A percentile compares a stretch with the other conserved stretches of the same genome.
Evolutionary conservation across 2,888 invertebrate genomes (phyloP).

Genomic region (Ptycholaimellus sp.): DNA sequence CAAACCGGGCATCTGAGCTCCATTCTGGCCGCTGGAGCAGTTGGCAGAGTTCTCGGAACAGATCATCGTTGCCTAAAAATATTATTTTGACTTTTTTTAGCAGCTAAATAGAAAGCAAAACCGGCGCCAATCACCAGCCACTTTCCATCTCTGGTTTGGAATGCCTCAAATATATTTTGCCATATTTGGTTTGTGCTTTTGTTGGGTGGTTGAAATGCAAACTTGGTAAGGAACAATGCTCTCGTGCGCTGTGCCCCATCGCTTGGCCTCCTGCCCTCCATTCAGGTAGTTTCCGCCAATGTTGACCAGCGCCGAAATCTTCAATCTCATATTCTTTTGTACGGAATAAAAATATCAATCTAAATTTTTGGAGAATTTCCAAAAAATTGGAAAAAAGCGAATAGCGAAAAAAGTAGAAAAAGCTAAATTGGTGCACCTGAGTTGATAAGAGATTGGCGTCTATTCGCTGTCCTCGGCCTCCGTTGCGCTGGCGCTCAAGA

Average conservation of each 20-base stretch:
- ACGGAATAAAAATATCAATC: too few relatives aligned
- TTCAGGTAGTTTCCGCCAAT: conserved; percentile 71
- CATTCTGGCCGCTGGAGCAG: conserved; percentile 40
- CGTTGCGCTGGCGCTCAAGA: conserved; percentile 46
- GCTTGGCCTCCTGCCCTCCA: conserved; percentile 46
- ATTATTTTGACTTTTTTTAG: too few relatives aligned
- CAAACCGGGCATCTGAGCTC: conserved; percentile 40
- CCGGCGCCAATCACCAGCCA: conserved; percentile 63
- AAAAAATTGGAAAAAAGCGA: not conserved
- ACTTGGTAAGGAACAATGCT: conserved; percentile 87
- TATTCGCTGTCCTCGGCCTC: conserved; percentile 66
- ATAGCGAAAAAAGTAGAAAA: too few relatives aligned
- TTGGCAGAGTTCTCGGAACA: conserved; percentile 47
- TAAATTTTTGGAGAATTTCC: not conserved
- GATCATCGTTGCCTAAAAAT: too few relatives aligned
- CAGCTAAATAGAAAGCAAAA: too few relatives aligned
- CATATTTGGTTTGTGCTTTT: too few relatives aligned
- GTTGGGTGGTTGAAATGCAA: too few relatives aligned
- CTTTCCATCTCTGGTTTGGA: conserved; percentile 49
- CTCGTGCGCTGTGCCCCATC: conserved; percentile 77
- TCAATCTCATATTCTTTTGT: too few relatives aligned
- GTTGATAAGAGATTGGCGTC: conserved; percentile 79
- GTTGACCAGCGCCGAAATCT: conserved; percentile 57
- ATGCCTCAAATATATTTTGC: too few relatives aligned
- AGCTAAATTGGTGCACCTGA: conserved; percentile 34